Conservation (phyloP, 64 coral and sea anemone genomes). For the Catalaphyllia jardinei region DNA sequence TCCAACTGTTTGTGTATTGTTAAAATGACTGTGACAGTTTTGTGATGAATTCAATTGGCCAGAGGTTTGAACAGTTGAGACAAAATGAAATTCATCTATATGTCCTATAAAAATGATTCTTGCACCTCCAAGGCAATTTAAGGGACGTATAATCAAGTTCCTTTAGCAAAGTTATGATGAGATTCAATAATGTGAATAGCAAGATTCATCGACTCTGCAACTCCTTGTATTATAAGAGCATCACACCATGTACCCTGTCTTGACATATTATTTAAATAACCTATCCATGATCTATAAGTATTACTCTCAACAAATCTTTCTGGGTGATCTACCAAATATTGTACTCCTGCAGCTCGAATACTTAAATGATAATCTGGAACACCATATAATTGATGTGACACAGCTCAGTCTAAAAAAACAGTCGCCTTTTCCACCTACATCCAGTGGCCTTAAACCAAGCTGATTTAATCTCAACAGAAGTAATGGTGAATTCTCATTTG, state of each 20-base stretch:
- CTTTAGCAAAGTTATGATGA: slow-evolving; percentile 3
- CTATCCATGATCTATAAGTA: slow-evolving; percentile 40
- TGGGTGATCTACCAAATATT: slow-evolving; percentile 37
- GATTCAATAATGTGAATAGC: slow-evolving; percentile 5
- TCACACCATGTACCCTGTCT: too few relatives aligned
- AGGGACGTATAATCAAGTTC: slow-evolving; percentile 1
- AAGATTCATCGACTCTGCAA: slow-evolving; percentile 1
- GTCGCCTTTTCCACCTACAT: slow-evolving; percentile 24
- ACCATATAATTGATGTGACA: slow-evolving; percentile 40
- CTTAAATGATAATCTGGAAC: slow-evolving; percentile 3
- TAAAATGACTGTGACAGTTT: not conserved
- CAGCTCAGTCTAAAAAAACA: slow-evolving; percentile 6
- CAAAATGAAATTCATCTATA: slow-evolving; percentile 11
- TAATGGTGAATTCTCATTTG: slow-evolving; percentile 4
- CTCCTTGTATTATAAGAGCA: slow-evolving; percentile 2
- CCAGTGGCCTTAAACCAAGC: slow-evolving; percentile 7
- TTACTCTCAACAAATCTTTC: slow-evolving; percentile 52
- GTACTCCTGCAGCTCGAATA: slow-evolving; percentile 4
- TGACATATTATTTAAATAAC: slow-evolving; percentile 47
- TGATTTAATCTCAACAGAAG: not conserved
- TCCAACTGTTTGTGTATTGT: not conserved
- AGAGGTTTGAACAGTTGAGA: not conserved
- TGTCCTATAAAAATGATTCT: not conserved
- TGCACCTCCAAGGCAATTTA: not conserved
- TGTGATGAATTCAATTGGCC: not conserved